Conservation (phyloP, 2,888 invertebrate genomes). For the Pogonocherus hispidulus region DNA sequence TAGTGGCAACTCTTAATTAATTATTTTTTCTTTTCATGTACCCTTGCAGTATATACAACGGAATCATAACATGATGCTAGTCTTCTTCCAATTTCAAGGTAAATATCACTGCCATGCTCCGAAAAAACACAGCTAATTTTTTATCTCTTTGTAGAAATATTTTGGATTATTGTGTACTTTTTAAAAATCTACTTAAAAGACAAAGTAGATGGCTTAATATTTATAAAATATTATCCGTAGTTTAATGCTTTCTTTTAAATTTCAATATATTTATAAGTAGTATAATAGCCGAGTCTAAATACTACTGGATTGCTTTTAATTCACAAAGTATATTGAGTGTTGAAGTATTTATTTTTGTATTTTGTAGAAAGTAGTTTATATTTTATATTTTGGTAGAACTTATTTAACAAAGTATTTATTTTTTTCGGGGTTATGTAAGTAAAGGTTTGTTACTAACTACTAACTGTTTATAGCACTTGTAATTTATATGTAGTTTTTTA, state of each 20-base stretch:
- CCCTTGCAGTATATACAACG: constrained; percentile 39
- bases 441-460: constrained; percentile 11
- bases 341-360: background rate
- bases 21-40: constrained; percentile 50
- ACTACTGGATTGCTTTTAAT: constrained; percentile 19
- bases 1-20: too few species aligned
- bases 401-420: constrained; percentile 20
- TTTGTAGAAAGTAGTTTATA: background rate
- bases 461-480: background rate
- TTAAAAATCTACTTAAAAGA: constrained; percentile 32
- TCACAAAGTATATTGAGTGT: constrained; percentile 3
- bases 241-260: constrained; percentile 21
- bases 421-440: constrained; percentile 26
- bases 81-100: constrained; percentile 47
- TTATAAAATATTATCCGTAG: constrained; percentile 28
- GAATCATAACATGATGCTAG: constrained; percentile 10
- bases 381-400: constrained; percentile 14
- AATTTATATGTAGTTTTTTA: background rate
- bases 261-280: background rate
- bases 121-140: background rate
- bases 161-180: background rate
- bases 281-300: background rate
- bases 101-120: constrained; percentile 37
- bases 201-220: constrained; percentile 26
- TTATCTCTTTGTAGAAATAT: constrained; percentile 24